Conservation (phyloP, 2,797 vertebrate genomes). For the Hapalemur alaotrensis region DNA sequence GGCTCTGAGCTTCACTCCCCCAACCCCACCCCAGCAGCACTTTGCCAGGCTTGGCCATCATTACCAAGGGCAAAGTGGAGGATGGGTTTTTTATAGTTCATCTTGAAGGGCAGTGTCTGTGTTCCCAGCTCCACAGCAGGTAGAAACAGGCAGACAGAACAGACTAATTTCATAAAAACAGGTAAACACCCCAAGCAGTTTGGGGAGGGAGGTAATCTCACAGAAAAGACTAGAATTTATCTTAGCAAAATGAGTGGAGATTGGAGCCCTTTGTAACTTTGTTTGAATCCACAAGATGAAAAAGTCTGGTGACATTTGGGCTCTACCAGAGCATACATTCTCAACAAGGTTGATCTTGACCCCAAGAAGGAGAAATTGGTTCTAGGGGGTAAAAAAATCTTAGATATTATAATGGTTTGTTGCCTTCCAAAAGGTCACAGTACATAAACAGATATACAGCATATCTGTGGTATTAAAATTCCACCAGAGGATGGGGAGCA, state of each 20-base stretch:
- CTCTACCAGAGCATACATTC: not conserved
- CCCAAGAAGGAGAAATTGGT: not conserved
- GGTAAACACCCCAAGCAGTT: not conserved
- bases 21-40: not conserved
- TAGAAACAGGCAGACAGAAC: not conserved
- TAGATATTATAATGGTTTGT: not conserved
- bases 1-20: not conserved
- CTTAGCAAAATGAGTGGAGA: not conserved
- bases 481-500: not conserved
- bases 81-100: not conserved
- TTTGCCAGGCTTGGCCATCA: not conserved
- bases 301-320: not conserved
- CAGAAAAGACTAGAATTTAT: not conserved
- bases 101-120: not conserved
- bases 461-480: not conserved
- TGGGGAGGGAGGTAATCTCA: not conserved
- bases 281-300: not conserved
- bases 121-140: not conserved
- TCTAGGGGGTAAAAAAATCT: not conserved
- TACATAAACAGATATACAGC: not conserved
- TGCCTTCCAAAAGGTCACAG: not conserved
- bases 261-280: not conserved
- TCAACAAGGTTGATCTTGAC: not conserved
- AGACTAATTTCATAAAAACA: not conserved
- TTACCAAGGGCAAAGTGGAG: not conserved